Conservation (phyloP, 2,888 invertebrate species). For the Noctua janthina region DNA sequence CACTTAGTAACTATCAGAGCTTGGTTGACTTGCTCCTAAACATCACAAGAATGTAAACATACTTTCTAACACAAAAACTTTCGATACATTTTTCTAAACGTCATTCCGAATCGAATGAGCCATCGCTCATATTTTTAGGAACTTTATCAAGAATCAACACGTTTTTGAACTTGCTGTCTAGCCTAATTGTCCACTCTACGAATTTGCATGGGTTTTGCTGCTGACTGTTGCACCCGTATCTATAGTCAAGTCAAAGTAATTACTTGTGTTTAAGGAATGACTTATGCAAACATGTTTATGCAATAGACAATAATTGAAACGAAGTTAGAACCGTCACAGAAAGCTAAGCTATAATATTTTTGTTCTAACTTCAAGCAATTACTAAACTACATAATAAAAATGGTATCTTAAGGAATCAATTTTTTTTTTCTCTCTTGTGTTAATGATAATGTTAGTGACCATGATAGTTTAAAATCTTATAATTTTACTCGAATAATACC, state of each 20-base stretch:
- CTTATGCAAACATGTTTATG: too few species aligned
- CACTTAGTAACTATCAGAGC: neutral
- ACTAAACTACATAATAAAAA: neutral
- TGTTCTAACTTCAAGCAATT: neutral
- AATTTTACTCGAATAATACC: neutral
- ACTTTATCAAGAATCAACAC: too few species aligned
- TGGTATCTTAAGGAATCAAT: neutral
- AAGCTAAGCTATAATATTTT: neutral
- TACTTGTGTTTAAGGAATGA: neutral
- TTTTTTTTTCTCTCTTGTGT: too few species aligned
- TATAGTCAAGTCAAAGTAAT: neutral
- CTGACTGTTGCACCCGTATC: neutral
- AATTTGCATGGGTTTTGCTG: neutral
- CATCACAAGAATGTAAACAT: neutral
- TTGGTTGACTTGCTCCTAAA: neutral
- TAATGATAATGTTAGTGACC: too few species aligned
- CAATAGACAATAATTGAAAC: neutral
- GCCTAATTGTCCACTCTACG: neutral
- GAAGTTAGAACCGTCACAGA: neutral
- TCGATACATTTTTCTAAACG: too few species aligned
- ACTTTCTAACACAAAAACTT: too few species aligned
- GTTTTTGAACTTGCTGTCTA: too few species aligned
- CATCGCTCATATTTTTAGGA: too few species aligned
- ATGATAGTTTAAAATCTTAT: too few species aligned
- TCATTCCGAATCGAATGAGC: too few species aligned